phyloP scores from a whole-genome alignment of 2,113 vertebrate species.

The Lepisosteus oculatus region DNA sequence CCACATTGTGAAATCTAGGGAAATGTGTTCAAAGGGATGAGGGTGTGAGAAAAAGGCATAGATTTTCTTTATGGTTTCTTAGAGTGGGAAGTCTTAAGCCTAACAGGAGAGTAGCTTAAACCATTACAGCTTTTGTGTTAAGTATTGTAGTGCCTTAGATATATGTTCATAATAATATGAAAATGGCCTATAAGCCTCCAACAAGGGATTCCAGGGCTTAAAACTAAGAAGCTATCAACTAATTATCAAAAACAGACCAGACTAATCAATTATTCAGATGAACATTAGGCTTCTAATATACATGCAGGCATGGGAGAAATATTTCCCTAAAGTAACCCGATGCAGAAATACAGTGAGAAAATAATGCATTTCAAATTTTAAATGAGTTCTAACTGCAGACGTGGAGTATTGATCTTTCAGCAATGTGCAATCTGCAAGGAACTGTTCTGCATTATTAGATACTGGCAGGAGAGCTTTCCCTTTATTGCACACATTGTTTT shows the following conservation, averaged over 20 bases:
- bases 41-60: conserved; percentile 21
- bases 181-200: conserved; percentile 48
- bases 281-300: conserved; percentile 84
- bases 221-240: conserved; percentile 79
- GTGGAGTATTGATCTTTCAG: conserved; percentile 42
- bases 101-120: neutral
- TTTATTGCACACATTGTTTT: conserved; percentile 49
- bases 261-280: conserved; percentile 95
- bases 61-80: conserved; percentile 2
- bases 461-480: conserved; percentile 24
- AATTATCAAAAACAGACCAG: conserved; percentile 83
- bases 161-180: conserved; percentile 51
- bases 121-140: conserved; percentile 16
- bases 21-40: conserved; percentile 11
- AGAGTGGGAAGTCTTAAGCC: conserved; percentile 17
- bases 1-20: conserved; percentile 1
- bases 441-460: conserved; percentile 41
- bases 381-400: conserved; percentile 41
- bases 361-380: conserved; percentile 52
- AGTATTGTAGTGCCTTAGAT: conserved; percentile 16
- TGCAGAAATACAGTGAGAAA: conserved; percentile 47
- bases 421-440: conserved; percentile 46
- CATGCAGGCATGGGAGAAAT: conserved; percentile 69
- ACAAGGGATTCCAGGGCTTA: conserved; percentile 68
- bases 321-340: conserved; percentile 74